Evolutionary conservation across 2,888 invertebrate genomes (phyloP).

Genomic region (Brachyptera risi): DNA sequence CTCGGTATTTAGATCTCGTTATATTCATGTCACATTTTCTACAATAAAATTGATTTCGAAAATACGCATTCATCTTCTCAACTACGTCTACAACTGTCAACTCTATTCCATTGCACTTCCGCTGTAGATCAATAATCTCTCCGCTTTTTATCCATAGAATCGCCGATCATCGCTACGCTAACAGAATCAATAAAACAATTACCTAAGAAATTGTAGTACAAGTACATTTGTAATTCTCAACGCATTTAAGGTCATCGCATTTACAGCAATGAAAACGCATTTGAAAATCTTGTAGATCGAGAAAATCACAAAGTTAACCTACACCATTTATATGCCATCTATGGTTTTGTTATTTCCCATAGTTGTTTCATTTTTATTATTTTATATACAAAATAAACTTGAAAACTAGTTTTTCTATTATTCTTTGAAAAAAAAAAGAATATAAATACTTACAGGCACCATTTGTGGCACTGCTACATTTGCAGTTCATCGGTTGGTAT

Average conservation of each 20-base stretch:
- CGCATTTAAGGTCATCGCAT: constrained; percentile 8
- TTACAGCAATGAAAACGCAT: constrained; percentile 3
- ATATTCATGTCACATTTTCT: no score
- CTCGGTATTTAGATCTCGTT: no score
- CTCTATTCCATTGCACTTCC: no score
- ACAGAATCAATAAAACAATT: no score
- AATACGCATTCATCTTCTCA: no score
- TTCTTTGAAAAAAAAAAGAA: constrained; percentile 1
- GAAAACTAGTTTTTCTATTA: constrained; percentile 12
- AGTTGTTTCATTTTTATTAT: background rate
- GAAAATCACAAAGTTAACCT: background rate
- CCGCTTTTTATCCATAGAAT: no score
- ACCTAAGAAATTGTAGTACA: no score
- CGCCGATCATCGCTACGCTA: no score
- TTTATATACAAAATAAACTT: no score
- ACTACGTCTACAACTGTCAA: no score
- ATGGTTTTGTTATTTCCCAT: background rate
- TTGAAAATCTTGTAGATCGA: background rate
- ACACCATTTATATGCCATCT: constrained; percentile 3
- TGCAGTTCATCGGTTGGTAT: background rate
- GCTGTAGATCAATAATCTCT: no score
- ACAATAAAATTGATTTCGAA: no score
- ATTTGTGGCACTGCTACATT: constrained; percentile 30
- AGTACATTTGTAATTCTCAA: background rate
- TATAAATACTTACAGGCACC: constrained; percentile 33